Conservation (phyloP, 2,113 vertebrate species). For the Eurystomus gularis region DNA sequence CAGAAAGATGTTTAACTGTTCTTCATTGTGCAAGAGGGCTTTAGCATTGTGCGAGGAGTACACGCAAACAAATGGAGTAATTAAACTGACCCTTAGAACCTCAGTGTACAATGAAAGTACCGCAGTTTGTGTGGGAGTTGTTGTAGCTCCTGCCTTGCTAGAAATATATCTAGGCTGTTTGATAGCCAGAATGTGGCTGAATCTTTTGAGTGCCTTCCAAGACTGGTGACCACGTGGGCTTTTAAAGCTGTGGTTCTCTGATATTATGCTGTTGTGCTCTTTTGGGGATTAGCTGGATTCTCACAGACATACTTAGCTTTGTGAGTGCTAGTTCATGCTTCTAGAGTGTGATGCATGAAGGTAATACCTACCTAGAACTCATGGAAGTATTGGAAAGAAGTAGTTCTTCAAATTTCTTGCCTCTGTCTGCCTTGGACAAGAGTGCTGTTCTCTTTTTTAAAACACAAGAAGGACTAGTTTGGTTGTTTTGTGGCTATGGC, state of each 20-base stretch:
- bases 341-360: background rate
- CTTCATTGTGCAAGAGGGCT: background rate
- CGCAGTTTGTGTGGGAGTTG: background rate
- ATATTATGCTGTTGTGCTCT: background rate
- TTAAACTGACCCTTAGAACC: background rate
- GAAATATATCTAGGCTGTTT: background rate
- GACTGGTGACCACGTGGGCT: background rate
- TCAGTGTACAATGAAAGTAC: background rate
- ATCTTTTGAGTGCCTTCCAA: background rate
- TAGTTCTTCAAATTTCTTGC: background rate
- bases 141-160: background rate
- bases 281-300: background rate
- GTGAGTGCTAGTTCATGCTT: background rate
- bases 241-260: background rate
- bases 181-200: background rate
- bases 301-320: background rate
- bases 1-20: background rate
- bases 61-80: background rate
- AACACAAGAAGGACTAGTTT: background rate
- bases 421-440: background rate
- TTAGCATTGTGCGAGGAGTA: background rate
- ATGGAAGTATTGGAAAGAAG: background rate
- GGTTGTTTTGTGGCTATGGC: background rate
- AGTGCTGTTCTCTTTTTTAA: background rate
- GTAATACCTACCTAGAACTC: background rate